Percentiles rank a stretch among this genome's conserved stretches.
Evolutionary conservation across 37 sponge, comb jelly and placozoan genomes (phyloP).

Genomic region (Halisarca cf. caerulea): DNA sequence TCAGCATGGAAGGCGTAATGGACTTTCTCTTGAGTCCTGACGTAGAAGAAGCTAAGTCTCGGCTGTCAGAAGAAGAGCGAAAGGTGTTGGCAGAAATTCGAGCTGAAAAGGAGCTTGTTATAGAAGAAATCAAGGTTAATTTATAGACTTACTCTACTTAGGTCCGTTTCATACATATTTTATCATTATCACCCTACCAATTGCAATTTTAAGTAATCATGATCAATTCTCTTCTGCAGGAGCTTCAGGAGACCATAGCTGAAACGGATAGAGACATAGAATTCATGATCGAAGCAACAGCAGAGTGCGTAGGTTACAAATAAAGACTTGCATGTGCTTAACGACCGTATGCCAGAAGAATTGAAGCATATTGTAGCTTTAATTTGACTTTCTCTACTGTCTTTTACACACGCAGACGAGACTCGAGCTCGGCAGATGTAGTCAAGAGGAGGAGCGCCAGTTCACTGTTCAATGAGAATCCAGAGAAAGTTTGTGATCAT

Average conservation of each 20-base stretch:
- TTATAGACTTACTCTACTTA: too few relatives aligned
- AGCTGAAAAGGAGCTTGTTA: conserved; percentile 64
- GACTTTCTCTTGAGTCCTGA: neutral
- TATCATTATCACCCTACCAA: too few relatives aligned
- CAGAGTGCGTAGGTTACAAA: conserved; percentile 88
- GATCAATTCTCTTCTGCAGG: too few relatives aligned
- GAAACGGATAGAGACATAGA: conserved; percentile 86
- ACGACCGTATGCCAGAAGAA: too few relatives aligned
- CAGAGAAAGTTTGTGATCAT: neutral
- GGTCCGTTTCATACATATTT: too few relatives aligned
- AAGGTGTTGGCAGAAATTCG: conserved; percentile 70
- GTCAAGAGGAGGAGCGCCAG: neutral
- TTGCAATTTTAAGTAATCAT: too few relatives aligned
- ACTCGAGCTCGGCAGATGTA: too few relatives aligned
- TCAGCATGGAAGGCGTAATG: neutral
- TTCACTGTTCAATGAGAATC: conserved; percentile 1
- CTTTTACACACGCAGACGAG: too few relatives aligned
- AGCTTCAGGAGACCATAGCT: conserved; percentile 71
- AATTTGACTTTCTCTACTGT: too few relatives aligned
- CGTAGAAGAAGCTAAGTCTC: neutral
- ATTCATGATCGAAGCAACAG: conserved; percentile 74
- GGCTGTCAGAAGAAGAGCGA: conserved; percentile 80
- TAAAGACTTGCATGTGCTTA: too few relatives aligned
- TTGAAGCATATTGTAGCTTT: too few relatives aligned
- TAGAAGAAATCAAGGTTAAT: conserved; percentile 81